Conservation (phyloP, 23 tunicate species). For the Oikopleura vanhoeffeni region DNA sequence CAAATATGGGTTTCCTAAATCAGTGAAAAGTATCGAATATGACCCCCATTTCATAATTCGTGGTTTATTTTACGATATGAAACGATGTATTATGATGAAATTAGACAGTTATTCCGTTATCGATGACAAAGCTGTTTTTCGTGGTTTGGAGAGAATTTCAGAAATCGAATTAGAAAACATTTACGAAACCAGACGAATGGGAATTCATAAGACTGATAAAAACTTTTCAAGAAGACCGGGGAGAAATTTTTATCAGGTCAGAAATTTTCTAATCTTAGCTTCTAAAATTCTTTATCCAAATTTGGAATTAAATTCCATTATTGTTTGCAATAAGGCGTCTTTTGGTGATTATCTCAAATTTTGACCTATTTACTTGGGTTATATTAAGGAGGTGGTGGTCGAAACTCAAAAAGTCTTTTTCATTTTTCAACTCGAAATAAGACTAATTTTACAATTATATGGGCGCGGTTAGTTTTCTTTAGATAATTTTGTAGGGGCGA, state of each 20-base stretch:
- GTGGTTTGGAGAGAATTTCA: not conserved
- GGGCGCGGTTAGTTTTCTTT: too few relatives aligned
- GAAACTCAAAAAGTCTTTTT: too few relatives aligned
- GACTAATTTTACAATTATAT: too few relatives aligned
- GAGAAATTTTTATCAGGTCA: not conserved
- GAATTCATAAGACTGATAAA: not conserved
- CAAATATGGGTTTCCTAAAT: constrained; percentile 45
- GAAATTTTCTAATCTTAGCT: too few relatives aligned
- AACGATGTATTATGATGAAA: constrained; percentile 67
- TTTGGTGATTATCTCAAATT: too few relatives aligned
- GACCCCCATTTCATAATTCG: constrained; percentile 64
- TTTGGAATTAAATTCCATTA: too few relatives aligned
- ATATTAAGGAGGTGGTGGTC: too few relatives aligned
- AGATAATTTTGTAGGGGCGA: too few relatives aligned
- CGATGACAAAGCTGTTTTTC: not conserved
- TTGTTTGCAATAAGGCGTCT: too few relatives aligned
- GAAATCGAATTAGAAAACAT: not conserved
- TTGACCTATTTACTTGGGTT: too few relatives aligned
- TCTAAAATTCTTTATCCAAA: too few relatives aligned
- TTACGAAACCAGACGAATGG: constrained; percentile 3
- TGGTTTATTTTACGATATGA: constrained; percentile 70
- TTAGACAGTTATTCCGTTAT: constrained; percentile 56
- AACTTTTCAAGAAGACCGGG: not conserved
- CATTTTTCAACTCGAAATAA: too few relatives aligned
- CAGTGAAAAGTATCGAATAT: constrained; percentile 20